Evolutionary conservation across 2,797 vertebrate genomes (phyloP), one percentile per base, ranked within the genome.

Genomic region (Peromyscus eremicus): DNA sequence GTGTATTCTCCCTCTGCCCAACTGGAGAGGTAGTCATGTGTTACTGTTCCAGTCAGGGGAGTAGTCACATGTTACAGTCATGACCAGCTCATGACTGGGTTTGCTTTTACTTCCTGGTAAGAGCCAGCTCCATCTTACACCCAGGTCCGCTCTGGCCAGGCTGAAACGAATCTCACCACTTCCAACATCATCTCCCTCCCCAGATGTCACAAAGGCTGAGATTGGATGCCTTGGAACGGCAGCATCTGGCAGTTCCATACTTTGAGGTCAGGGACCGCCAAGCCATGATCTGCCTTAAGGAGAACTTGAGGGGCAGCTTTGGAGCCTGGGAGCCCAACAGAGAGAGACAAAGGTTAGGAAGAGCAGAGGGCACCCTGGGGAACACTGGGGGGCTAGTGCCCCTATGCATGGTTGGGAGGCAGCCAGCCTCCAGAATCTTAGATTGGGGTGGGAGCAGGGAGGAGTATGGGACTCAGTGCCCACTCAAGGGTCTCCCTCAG

Each of bases 351-450:
- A 5, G 10, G 37, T 25, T 3, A 55, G 73, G 49, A 0, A 0
- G 75, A 43, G 68, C 2, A 0, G 40, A 40, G 32, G 66, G 79
- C 49, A 52, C 34, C 85, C 85, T 52, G 43, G 92, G 82, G 75
- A 52, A 49, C n/a, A 68, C 32, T 0, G 32, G 17, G 81, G 92
- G 40, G 46, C 4, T 0, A 40, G 27, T 6, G 32, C 66, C 77
- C 66, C 46, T 87, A 71, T 19, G 29, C 52, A 3, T 32, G 68
- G n/a, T 76, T 76, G 89, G 94, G 91, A 97, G 94, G 81, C 86
- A 34, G 89, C 87, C 71, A 75, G 91, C 92, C 93, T 98, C 94
- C 96, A 92, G 94, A 97, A 96, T 66, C 76, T 40, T 11, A 0
- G 70, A 70, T 76, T 46, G 62, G n/a, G 68, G 14, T 13, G 46